Percentiles rank a stretch among this genome's conserved stretches.
Conservation (phyloP, 2,888 invertebrate genomes). For the Cryptocephalus primarius region DNA sequence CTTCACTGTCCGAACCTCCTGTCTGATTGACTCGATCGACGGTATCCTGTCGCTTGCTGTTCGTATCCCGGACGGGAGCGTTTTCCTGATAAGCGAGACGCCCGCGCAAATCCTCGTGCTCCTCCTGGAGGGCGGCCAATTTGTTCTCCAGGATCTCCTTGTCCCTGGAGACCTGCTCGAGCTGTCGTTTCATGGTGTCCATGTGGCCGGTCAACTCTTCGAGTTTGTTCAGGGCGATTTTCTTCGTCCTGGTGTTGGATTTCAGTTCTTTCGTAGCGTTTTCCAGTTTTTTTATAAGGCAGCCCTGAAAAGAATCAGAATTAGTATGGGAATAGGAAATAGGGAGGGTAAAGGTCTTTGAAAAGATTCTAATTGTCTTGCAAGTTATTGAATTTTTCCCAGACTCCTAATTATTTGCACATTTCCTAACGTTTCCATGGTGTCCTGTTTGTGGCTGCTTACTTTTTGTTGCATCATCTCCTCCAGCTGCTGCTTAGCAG, state of each 20-base stretch:
- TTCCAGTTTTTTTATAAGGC: constrained; percentile 24
- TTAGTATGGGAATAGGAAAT: background rate
- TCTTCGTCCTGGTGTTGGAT: constrained; percentile 28
- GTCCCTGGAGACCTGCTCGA: constrained; percentile 25
- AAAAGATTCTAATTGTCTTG: too few species aligned
- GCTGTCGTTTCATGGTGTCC: constrained; percentile 19
- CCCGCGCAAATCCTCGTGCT: constrained; percentile 26
- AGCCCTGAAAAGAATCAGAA: constrained; percentile 3
- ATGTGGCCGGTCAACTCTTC: constrained; percentile 22
- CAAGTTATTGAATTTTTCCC: too few species aligned
- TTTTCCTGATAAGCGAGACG: constrained; percentile 5
- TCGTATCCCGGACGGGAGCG: background rate
- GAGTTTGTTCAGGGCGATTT: constrained; percentile 26
- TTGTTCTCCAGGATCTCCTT: constrained; percentile 27
- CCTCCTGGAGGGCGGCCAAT: constrained; percentile 21
- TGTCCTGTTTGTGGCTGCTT: background rate
- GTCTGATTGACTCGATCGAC: constrained; percentile 17
- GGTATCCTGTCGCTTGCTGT: constrained; percentile 11
- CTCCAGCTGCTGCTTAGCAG: constrained; percentile 28
- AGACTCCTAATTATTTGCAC: too few species aligned
- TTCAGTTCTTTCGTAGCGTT: constrained; percentile 29
- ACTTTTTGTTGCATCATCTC: constrained; percentile 28
- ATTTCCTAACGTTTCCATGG: too few species aligned
- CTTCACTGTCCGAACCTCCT: too few species aligned
- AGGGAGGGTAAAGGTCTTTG: background rate